A percentile compares a stretch with the other conserved stretches of the same genome.
These are phyloP conservation scores for Sclerurus mexicanus DNA, from an alignment of 2,113 vertebrate species.

Conservation along the genomic window DNA sequence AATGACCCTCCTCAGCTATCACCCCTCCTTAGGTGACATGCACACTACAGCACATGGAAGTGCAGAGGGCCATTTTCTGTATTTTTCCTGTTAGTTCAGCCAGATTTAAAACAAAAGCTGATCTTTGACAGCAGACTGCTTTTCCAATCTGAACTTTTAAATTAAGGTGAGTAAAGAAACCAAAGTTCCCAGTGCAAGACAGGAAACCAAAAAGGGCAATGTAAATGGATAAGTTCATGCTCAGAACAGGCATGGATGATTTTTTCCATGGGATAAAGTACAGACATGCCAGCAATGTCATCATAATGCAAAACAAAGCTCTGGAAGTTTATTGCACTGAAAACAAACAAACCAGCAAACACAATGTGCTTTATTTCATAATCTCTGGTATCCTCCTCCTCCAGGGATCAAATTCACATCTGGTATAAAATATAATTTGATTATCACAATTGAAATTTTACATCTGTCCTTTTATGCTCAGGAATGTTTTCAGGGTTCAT, in stretches of 20 bases:
- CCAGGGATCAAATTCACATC: slow-evolving; percentile 14
- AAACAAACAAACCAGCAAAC: slow-evolving; percentile 21
- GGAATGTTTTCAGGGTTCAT: not conserved
- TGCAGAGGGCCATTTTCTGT: not conserved
- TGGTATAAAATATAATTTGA: not conserved
- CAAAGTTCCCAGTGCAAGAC: not conserved
- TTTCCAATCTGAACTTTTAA: not conserved
- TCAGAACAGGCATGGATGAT: not conserved
- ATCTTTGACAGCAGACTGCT: not conserved
- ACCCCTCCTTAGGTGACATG: not conserved
- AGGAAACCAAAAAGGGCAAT: not conserved
- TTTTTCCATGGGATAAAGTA: not conserved
- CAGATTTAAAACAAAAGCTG: not conserved
- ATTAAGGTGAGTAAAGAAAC: not conserved
- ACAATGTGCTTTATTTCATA: not conserved
- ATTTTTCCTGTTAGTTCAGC: not conserved
- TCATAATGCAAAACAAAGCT: slow-evolving; percentile 23
- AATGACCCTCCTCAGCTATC: not conserved
- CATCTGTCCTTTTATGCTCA: not conserved
- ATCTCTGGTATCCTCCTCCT: not conserved
- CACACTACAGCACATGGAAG: not conserved
- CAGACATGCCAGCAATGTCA: not conserved
- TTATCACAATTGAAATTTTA: not conserved
- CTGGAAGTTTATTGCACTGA: not conserved
- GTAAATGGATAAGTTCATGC: not conserved